These are phyloP conservation scores for Tetanocera ferruginea DNA, from an alignment of 2,888 invertebrate genomes.

Conservation along the genomic window DNA sequence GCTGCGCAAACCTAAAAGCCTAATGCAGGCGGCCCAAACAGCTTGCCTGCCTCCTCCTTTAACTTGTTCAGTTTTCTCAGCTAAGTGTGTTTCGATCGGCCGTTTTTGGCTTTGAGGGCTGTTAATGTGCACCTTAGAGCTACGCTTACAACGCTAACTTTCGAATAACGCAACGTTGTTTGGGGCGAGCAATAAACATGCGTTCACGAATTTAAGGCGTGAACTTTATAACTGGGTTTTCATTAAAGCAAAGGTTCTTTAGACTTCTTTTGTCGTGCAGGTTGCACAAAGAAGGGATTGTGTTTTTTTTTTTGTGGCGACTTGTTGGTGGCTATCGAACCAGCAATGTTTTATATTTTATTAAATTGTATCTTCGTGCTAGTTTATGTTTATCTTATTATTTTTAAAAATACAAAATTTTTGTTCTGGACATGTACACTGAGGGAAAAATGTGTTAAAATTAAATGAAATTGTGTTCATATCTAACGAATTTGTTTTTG, in stretches of 20 bases:
- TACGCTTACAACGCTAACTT: constrained; percentile 28
- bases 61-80: no score
- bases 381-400: no score
- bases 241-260: constrained; percentile 1
- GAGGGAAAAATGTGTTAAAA: no score
- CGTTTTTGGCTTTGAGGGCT: background rate
- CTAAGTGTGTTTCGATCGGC: background rate
- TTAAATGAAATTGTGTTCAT: no score
- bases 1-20: background rate
- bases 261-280: background rate
- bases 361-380: no score
- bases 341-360: no score
- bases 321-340: no score
- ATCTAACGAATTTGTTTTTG: no score
- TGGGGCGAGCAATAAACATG: constrained; percentile 35
- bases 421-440: no score
- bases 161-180: constrained; percentile 30
- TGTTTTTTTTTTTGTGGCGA: background rate
- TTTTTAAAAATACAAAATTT: no score
- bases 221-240: constrained; percentile 56
- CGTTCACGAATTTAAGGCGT: constrained; percentile 55
- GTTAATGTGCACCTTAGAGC: constrained; percentile 9
- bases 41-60: background rate
- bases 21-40: background rate
- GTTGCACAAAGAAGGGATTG: background rate